Base-by-base conservation (phyloP, 2,797 vertebrate genomes). In the Acanthornis magna region DNA sequence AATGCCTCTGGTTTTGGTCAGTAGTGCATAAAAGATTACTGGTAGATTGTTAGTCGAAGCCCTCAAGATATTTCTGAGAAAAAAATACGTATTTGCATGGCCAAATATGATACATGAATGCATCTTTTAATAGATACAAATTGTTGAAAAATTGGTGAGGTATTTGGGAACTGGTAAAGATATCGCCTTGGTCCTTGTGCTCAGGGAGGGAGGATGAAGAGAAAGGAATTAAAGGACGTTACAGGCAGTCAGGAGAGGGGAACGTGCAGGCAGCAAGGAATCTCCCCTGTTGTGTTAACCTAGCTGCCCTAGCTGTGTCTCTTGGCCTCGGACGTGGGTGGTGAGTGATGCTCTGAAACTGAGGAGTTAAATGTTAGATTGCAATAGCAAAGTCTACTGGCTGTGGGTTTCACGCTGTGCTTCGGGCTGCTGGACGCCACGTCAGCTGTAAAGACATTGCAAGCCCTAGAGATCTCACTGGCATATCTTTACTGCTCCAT, bases 351-450 rank as follows among this genome's bases (percentile, higher is more conserved):
- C 55, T 75, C 88, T 65, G 66, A 45, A 91, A 47, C 34, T 19
- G 19, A 93, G 80, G 55, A 92, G 58, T 66, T 89, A 76, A 65
- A 71, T 22, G 26, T 53, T 53, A 16, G 22, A 34, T 4, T 85
- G 72, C 47, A 79, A 54, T 16, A 68, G 20, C 53, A 73, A 89
- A 47, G 16, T 17, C 63, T 45, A 11, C 27, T 11, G 34, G 45
- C 48, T 21, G 13, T 0, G 19, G 53, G 25, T 48, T 53, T 87
- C 65, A 58, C 0, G 0, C 19, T 48, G 60, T 0, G 1, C n/a
- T 89, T 58, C 60, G 51, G 65, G 27, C 65, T 0, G 1, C 17
- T 27, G 57, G 45, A 26, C 45, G 47, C 60, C 16, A 11, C 1
- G 0, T 29, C 88, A 76, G 43, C 87, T n/a, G 20, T 16, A 45